Conservation (phyloP, 2,797 vertebrate genomes). For the Pseudochirops corinnae region DNA sequence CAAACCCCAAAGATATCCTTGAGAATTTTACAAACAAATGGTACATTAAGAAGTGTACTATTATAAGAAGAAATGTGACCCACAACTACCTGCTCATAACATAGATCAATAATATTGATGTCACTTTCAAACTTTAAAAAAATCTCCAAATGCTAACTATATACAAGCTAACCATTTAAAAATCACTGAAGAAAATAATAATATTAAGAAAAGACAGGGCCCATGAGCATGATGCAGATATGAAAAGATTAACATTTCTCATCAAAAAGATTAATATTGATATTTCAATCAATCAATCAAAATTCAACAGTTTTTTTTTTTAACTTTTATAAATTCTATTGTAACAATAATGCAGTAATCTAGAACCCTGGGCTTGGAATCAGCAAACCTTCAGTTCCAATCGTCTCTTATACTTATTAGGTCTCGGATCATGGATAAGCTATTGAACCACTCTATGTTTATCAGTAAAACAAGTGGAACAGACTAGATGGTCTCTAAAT, state of each 20-base stretch:
- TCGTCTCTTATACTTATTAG: not conserved
- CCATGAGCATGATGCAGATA: not conserved
- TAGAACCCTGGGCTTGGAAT: not conserved
- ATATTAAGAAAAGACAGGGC: not conserved
- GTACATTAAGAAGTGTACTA: not conserved
- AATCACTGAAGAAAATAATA: not conserved
- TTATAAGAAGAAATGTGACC: not conserved
- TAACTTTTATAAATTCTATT: not conserved
- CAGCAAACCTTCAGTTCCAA: not conserved
- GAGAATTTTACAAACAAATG: not conserved
- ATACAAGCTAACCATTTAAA: not conserved
- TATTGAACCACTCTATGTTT: not conserved
- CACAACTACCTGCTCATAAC: not conserved
- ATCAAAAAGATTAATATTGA: not conserved
- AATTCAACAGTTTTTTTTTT: not conserved
- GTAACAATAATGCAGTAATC: not conserved
- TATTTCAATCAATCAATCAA: not conserved
- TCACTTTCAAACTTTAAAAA: not conserved
- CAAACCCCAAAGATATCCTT: not conserved
- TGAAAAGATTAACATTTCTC: not conserved
- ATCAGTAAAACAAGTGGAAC: not conserved
- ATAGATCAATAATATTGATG: not conserved
- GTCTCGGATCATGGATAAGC: not conserved
- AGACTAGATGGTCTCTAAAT: not conserved
- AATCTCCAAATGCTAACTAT: not conserved